phyloP scores from a whole-genome alignment of 2,797 vertebrate species.

The Cuniculus paca region DNA sequence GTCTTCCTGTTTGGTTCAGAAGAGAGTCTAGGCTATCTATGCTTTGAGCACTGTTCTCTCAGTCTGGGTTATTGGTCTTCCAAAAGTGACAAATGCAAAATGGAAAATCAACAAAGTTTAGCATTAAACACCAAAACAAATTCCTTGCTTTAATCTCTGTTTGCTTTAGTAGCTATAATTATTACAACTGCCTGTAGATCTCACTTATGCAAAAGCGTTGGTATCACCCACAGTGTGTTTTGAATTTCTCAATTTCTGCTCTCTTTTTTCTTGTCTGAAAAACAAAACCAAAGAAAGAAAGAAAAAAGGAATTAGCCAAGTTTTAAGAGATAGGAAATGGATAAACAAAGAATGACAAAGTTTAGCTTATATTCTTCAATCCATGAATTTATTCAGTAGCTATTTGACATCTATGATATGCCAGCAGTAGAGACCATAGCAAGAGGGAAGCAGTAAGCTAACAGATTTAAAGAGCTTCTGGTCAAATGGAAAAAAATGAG shows the following conservation, averaged over 20 bases:
- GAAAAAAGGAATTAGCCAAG: background rate
- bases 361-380: background rate
- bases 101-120: background rate
- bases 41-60: background rate
- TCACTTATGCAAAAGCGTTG: background rate
- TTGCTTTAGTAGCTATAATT: background rate
- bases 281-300: background rate
- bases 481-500: background rate
- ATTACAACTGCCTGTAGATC: background rate
- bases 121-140: background rate
- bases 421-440: background rate
- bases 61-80: background rate
- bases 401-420: background rate
- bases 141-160: background rate
- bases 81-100: background rate
- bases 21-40: background rate
- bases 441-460: background rate
- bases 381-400: background rate
- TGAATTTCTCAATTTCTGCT: background rate
- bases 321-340: background rate
- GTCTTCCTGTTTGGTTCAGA: background rate
- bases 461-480: slow-evolving; percentile 2
- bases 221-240: background rate
- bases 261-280: background rate
- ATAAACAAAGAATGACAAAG: background rate